Evolutionary conservation across 2,888 invertebrate genomes (phyloP).

Genomic region (Byasa hedistus): DNA sequence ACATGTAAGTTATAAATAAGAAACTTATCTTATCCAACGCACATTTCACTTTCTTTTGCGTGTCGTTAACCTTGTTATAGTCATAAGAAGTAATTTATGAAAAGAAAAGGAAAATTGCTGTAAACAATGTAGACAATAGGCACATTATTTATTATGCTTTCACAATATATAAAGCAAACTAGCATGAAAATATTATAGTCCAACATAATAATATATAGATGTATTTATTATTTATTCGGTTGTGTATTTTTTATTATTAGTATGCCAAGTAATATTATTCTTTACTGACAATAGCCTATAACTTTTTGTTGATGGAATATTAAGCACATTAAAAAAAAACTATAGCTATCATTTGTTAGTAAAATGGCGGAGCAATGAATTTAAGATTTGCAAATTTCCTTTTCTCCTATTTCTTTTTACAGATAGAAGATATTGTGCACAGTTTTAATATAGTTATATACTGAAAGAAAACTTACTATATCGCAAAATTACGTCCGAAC

Average conservation of each 20-base stretch:
- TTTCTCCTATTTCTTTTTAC: too few species aligned
- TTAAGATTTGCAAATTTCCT: too few species aligned
- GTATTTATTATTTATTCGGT: not conserved
- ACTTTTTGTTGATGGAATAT: too few species aligned
- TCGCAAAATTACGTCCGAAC: not conserved
- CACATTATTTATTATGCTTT: not conserved
- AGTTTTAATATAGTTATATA: not conserved
- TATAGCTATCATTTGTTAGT: too few species aligned
- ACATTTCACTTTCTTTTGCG: conserved; percentile 6
- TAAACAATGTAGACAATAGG: not conserved
- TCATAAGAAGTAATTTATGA: conserved; percentile 6
- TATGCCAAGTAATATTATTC: too few species aligned
- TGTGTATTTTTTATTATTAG: too few species aligned
- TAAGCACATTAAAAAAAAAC: too few species aligned
- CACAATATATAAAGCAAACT: not conserved
- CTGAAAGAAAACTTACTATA: conserved; percentile 13
- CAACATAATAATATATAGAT: not conserved
- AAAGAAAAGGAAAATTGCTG: not conserved
- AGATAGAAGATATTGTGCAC: too few species aligned
- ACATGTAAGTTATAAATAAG: not conserved
- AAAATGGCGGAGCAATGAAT: too few species aligned
- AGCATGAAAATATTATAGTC: not conserved
- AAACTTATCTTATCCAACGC: not conserved
- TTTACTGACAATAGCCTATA: too few species aligned
- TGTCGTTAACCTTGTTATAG: conserved; percentile 14